A percentile compares a stretch with the other conserved stretches of the same genome.
Conservation (phyloP, 2,797 vertebrate genomes). For the Mustela erminea region DNA sequence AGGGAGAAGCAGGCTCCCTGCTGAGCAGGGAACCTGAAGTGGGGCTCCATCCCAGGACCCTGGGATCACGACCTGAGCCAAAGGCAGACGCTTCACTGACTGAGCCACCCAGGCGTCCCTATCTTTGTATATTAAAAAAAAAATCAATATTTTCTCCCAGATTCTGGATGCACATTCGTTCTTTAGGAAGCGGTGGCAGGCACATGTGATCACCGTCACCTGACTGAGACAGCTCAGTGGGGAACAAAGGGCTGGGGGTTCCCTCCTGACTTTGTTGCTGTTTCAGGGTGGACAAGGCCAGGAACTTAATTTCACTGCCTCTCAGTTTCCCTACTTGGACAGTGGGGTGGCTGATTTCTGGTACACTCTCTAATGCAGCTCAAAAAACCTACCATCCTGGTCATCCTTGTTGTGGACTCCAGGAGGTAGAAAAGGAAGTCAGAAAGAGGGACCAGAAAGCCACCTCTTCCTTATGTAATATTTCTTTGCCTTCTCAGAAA, state of each 20-base stretch:
- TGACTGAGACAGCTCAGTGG: no score
- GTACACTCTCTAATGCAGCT: neutral
- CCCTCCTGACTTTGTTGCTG: no score
- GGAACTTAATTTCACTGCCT: neutral
- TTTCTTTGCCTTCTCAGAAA: neutral
- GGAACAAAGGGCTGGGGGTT: no score
- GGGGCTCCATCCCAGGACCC: neutral
- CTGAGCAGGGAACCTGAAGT: no score
- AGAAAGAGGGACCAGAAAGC: neutral
- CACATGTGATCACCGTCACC: no score
- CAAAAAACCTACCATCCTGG: neutral
- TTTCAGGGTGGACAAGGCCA: no score
- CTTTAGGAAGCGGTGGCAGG: no score
- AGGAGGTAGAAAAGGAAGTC: neutral
- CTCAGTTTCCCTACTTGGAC: neutral
- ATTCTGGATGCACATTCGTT: no score
- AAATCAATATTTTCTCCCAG: neutral
- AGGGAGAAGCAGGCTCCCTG: no score
- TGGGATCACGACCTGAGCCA: neutral
- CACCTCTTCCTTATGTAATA: accelerated
- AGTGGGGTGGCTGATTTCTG: neutral
- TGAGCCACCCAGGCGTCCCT: neutral
- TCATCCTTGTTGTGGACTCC: neutral
- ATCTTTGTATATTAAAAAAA: neutral
- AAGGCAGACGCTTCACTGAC: neutral